Conservation (phyloP, 2,113 vertebrate species). For the Xenotilapia caudafasciata region DNA sequence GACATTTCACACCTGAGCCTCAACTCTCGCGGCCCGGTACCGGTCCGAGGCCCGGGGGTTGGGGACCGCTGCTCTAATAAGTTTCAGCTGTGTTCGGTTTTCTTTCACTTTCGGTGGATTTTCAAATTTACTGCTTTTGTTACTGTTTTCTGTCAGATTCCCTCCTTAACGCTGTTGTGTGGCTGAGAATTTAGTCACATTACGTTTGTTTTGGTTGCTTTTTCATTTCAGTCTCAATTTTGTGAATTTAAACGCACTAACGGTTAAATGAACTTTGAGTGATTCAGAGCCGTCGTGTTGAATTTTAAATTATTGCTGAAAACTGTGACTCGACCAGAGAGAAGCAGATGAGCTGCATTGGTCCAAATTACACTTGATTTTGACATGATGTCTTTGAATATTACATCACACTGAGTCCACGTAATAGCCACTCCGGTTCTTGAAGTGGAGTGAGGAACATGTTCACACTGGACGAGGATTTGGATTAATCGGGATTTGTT, state of each 20-base stretch:
- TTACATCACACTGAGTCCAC: constrained; percentile 27
- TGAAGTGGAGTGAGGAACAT: neutral
- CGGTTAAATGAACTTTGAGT: neutral
- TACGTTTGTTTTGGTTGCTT: neutral
- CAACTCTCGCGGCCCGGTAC: no score
- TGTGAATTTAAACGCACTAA: neutral
- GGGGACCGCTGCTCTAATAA: neutral
- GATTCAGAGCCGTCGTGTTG: neutral
- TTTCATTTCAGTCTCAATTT: neutral
- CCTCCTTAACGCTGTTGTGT: neutral
- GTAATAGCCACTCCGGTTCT: neutral
- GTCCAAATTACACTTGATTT: neutral
- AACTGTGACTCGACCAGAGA: neutral
- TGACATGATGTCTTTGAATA: neutral
- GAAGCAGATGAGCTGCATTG: neutral
- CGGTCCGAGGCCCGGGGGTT: no score
- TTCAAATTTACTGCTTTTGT: neutral
- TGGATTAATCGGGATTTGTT: constrained; percentile 37
- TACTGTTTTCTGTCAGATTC: neutral
- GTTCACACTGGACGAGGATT: constrained; percentile 38
- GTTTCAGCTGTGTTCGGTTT: neutral
- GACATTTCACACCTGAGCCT: no score
- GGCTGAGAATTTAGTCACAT: neutral
- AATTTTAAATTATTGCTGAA: neutral
- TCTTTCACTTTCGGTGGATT: neutral